phyloP scores from a whole-genome alignment of 2,113 vertebrate species.

The Anseranas semipalmata region DNA sequence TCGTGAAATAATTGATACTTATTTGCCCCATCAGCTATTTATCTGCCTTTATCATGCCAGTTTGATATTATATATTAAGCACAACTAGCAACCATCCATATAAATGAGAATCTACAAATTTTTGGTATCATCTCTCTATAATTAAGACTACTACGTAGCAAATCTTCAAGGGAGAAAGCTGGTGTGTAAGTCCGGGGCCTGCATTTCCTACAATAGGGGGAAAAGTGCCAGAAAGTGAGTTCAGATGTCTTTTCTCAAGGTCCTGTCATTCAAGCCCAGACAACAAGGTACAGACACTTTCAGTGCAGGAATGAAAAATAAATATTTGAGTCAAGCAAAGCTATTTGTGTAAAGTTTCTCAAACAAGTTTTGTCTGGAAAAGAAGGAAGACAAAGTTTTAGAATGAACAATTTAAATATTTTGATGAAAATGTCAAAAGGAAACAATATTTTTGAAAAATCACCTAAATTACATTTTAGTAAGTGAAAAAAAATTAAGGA shows the following conservation, averaged over 20 bases:
- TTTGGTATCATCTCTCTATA: neutral
- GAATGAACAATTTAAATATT: neutral
- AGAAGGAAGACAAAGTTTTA: neutral
- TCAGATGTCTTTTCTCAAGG: neutral
- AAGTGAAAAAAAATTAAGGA: neutral
- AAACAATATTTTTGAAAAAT: neutral
- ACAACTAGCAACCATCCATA: neutral
- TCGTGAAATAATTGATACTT: neutral
- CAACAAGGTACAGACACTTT: neutral
- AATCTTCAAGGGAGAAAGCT: neutral
- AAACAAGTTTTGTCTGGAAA: neutral
- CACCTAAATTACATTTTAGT: neutral
- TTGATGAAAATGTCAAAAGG: neutral
- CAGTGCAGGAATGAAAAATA: neutral
- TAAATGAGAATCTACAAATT: neutral
- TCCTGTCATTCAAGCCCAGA: neutral
- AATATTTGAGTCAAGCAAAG: neutral
- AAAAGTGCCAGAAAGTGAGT: neutral
- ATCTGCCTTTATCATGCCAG: neutral
- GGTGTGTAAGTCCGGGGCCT: neutral
- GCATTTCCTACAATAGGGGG: fast-evolving
- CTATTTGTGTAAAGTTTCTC: neutral
- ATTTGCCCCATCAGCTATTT: neutral
- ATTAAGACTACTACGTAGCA: neutral
- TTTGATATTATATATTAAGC: neutral